Conservation (phyloP, 2,113 vertebrate genomes). For the Syngnathus typhle region DNA sequence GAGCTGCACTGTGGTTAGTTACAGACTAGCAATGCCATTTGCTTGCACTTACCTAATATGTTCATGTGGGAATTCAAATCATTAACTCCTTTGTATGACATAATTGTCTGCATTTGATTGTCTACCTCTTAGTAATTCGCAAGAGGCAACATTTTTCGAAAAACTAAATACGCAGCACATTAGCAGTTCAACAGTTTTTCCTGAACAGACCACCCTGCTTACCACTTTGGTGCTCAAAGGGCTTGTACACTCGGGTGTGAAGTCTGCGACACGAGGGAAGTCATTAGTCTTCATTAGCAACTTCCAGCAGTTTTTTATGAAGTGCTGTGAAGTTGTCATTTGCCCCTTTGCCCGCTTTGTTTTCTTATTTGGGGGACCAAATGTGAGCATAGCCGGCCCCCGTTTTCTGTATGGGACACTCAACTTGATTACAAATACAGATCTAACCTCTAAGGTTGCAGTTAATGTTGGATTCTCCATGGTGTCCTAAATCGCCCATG, state of each 20-base stretch:
- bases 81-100: neutral
- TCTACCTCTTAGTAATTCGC: neutral
- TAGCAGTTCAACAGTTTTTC: neutral
- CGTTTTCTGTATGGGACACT: neutral
- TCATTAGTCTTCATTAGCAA: constrained; percentile 78
- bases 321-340: constrained; percentile 74
- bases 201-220: constrained; percentile 51
- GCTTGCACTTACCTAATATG: neutral
- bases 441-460: neutral
- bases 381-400: constrained; percentile 54
- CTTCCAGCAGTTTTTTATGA: constrained; percentile 75
- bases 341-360: constrained; percentile 69
- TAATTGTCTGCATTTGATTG: too few relatives aligned
- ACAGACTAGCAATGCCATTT: neutral
- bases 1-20: neutral
- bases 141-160: neutral
- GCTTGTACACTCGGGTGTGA: constrained; percentile 60
- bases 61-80: neutral
- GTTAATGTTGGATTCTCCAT: neutral
- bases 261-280: constrained; percentile 62
- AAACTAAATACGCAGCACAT: neutral
- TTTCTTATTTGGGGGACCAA: constrained; percentile 67
- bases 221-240: constrained; percentile 54
- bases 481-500: neutral
- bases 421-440: neutral